Percentiles rank a stretch among this genome's conserved stretches.
Evolutionary conservation across 1,140 invertebrate genomes (phyloP).

Genomic region (Zaprionus lachaisei): DNA sequence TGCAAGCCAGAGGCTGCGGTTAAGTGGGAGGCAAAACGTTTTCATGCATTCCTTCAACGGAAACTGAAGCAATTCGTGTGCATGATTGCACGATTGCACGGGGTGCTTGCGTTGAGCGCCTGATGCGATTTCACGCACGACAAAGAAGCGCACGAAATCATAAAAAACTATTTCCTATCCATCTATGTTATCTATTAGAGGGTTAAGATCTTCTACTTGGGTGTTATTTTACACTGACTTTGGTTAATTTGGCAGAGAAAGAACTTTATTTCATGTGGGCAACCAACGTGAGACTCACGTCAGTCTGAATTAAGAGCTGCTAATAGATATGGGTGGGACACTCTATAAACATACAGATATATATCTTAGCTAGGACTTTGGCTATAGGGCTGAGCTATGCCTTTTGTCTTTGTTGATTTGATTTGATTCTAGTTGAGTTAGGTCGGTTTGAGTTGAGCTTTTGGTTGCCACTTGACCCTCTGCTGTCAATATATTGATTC

Average conservation of each 20-base stretch:
- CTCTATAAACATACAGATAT: background rate
- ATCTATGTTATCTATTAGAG: background rate
- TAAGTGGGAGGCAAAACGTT: conserved; percentile 14
- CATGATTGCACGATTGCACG: background rate
- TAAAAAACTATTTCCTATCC: background rate
- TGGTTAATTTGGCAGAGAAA: background rate
- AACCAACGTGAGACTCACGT: background rate
- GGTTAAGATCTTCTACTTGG: background rate
- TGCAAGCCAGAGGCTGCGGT: background rate
- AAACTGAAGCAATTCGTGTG: conserved; percentile 13
- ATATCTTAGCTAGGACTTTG: background rate
- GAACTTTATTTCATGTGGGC: background rate
- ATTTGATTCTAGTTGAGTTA: background rate
- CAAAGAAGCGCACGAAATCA: background rate
- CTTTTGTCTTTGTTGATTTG: background rate
- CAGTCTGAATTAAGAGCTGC: background rate
- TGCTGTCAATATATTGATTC: conserved; percentile 5
- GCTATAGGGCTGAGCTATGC: background rate
- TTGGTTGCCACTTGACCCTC: conserved; percentile 2
- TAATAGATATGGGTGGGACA: background rate
- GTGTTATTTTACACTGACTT: background rate
- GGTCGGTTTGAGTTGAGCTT: background rate
- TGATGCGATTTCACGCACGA: conserved; percentile 8
- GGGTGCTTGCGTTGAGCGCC: background rate
- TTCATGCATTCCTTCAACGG: conserved; percentile 10